phyloP scores from a whole-genome alignment of 2,888 invertebrate genomes.

The Cyclophora albipunctata region DNA sequence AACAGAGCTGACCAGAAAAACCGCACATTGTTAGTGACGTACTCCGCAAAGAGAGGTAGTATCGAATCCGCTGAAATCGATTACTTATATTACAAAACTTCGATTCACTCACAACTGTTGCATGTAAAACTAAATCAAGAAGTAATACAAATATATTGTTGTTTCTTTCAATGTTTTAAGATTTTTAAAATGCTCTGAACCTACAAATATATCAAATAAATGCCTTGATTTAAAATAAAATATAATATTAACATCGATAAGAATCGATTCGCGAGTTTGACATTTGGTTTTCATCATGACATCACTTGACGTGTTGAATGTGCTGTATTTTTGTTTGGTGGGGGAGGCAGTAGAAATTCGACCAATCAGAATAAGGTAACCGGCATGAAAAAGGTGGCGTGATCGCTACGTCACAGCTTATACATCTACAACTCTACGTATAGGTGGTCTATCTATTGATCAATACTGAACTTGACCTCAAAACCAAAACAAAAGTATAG shows the following conservation, averaged over 20 bases:
- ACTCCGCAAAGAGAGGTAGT: not conserved
- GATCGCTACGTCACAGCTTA: slow-evolving; percentile 61
- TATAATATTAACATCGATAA: too few relatives aligned
- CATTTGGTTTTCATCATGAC: slow-evolving; percentile 7
- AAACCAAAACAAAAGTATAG: too few relatives aligned
- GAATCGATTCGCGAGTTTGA: slow-evolving; percentile 6
- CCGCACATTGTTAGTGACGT: slow-evolving; percentile 37
- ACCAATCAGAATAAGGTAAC: slow-evolving; percentile 52
- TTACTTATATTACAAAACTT: not conserved
- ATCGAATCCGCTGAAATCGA: not conserved
- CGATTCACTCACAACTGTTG: too few relatives aligned
- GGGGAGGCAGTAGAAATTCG: slow-evolving; percentile 29
- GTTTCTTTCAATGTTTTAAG: too few relatives aligned
- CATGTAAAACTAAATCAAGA: too few relatives aligned
- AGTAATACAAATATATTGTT: too few relatives aligned
- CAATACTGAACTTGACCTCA: slow-evolving; percentile 16
- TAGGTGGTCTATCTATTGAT: slow-evolving; percentile 10
- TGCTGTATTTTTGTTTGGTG: slow-evolving; percentile 47
- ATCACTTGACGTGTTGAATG: slow-evolving; percentile 57
- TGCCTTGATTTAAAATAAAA: too few relatives aligned
- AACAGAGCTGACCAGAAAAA: slow-evolving; percentile 41
- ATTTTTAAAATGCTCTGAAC: too few relatives aligned
- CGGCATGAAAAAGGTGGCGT: slow-evolving; percentile 65
- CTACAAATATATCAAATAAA: too few relatives aligned
- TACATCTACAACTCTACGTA: slow-evolving; percentile 23